Conservation (phyloP, 2,797 vertebrate species). For the Petrocephalus schoutedeni region DNA sequence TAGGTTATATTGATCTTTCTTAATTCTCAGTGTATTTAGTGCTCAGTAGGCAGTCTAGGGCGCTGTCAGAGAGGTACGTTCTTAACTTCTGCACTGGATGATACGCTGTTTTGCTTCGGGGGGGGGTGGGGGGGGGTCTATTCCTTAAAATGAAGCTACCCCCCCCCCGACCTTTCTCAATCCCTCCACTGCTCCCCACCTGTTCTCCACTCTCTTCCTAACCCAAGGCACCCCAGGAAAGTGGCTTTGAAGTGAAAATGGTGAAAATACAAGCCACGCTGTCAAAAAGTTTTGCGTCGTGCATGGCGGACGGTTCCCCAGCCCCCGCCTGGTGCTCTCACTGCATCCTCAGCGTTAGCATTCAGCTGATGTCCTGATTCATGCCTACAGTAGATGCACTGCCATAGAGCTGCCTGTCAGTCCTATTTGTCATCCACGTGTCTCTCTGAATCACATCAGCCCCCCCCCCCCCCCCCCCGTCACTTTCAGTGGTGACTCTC, state of each 20-base stretch:
- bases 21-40: not conserved
- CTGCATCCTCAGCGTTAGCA: not conserved
- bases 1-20: not conserved
- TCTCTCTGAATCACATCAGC: not conserved
- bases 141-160: not conserved
- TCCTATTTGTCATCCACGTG: not conserved
- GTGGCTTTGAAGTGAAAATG: not conserved
- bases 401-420: not conserved
- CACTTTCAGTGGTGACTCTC: not conserved
- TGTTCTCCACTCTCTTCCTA: not conserved
- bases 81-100: not conserved
- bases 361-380: slow-evolving; percentile 11
- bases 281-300: not conserved
- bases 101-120: not conserved
- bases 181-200: not conserved
- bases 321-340: not conserved
- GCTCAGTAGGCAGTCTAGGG: not conserved
- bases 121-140: not conserved
- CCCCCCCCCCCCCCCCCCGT: not conserved
- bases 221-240: not conserved
- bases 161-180: slow-evolving; percentile 10
- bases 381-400: not conserved
- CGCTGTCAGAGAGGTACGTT: not conserved
- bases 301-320: not conserved
- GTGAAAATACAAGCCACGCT: not conserved